phyloP scores from a whole-genome alignment of 2,113 vertebrate genomes.

The Siniperca chuatsi region DNA sequence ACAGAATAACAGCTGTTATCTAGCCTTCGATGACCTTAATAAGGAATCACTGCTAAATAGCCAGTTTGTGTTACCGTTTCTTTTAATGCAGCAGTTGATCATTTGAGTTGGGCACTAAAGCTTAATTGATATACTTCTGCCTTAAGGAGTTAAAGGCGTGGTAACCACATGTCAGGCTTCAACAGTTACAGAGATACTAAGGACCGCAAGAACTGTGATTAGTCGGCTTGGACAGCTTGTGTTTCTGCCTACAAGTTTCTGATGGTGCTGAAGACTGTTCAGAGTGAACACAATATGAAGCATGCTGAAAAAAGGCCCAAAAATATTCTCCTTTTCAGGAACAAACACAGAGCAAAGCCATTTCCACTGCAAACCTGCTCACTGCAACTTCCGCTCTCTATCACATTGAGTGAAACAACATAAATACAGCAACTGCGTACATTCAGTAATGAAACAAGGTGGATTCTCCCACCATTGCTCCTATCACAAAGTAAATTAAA shows the following conservation, averaged over 20 bases:
- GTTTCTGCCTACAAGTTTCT: background rate
- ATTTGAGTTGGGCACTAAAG: background rate
- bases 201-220: background rate
- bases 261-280: background rate
- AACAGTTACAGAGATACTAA: too few species aligned
- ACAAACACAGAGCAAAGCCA: background rate
- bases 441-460: too few species aligned
- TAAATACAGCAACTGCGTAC: too few species aligned
- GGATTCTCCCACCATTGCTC: too few species aligned
- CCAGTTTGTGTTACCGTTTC: slow-evolving; percentile 1
- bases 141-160: background rate
- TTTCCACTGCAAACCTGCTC: background rate
- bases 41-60: background rate
- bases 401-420: too few species aligned
- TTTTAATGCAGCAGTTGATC: background rate
- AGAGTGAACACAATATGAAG: background rate
- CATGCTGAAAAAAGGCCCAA: background rate
- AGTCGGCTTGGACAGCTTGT: background rate
- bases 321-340: background rate
- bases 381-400: background rate
- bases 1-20: background rate
- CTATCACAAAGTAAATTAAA: too few species aligned
- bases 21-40: background rate
- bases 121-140: background rate
- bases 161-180: background rate